Conservation (phyloP, 2,888 invertebrate species). For the Hedya salicella region DNA sequence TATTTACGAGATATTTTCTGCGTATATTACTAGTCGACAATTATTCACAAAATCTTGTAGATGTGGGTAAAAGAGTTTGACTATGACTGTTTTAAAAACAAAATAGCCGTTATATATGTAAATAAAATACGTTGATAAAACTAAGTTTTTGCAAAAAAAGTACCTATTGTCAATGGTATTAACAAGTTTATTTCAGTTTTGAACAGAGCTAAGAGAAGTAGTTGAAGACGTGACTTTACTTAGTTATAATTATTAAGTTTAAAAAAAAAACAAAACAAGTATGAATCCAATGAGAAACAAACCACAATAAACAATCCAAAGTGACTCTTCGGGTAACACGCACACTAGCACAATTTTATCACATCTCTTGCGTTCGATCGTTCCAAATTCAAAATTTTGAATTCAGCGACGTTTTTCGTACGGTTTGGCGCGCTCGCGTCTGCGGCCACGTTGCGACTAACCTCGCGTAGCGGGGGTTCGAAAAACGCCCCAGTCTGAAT, state of each 20-base stretch:
- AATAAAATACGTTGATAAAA: no score
- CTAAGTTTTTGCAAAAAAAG: background rate
- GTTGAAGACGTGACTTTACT: no score
- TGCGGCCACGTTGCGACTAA: constrained; percentile 81
- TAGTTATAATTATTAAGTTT: background rate
- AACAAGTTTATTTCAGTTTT: background rate
- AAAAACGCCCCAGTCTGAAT: constrained; percentile 57
- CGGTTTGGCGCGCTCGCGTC: constrained; percentile 67
- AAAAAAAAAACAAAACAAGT: constrained; percentile 27
- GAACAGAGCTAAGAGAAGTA: constrained; percentile 21
- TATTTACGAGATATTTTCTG: background rate
- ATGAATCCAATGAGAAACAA: constrained; percentile 9
- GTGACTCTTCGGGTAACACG: background rate
- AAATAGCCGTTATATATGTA: no score
- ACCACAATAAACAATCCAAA: background rate
- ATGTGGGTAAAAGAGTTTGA: no score
- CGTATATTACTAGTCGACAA: background rate
- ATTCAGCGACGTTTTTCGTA: constrained; percentile 53
- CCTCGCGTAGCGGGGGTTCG: constrained; percentile 72
- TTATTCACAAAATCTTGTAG: background rate
- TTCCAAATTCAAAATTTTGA: constrained; percentile 30
- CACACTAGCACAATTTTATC: constrained; percentile 6
- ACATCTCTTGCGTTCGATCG: constrained; percentile 18
- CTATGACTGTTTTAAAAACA: no score
- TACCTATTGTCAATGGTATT: background rate